These are phyloP conservation scores for Petaurus breviceps DNA, from an alignment of 2,113 vertebrate species.

Conservation along the genomic window DNA sequence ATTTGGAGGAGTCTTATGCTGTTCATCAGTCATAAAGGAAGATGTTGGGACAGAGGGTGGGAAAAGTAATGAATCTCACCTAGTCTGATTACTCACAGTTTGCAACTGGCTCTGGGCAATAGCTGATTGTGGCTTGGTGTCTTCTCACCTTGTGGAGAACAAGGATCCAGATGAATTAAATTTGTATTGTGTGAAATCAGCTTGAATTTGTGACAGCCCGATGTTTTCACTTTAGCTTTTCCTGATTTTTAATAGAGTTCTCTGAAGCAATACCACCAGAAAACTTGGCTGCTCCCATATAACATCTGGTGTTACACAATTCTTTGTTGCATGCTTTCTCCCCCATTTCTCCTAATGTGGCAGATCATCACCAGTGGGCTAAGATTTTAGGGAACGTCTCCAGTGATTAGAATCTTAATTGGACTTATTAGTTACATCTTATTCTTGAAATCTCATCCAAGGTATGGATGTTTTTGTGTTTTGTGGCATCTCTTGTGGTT, in stretches of 20 bases:
- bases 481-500: slow-evolving; percentile 5
- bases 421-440: neutral
- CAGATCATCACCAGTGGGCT: neutral
- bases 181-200: neutral
- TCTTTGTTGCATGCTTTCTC: neutral
- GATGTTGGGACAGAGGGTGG: neutral
- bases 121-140: neutral
- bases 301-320: neutral
- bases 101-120: neutral
- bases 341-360: neutral
- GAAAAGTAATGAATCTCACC: neutral
- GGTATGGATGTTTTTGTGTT: neutral
- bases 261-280: neutral
- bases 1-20: neutral
- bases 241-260: neutral
- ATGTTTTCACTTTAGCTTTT: neutral
- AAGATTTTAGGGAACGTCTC: neutral
- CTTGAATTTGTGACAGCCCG: neutral
- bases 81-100: neutral
- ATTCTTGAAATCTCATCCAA: neutral
- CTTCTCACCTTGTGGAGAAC: neutral
- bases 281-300: neutral
- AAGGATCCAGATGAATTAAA: neutral
- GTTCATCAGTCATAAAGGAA: neutral
- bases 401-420: neutral